A percentile compares a stretch with the other conserved stretches of the same genome.
phyloP scores from a whole-genome alignment of 2,797 vertebrate species.

The Eospalax fontanierii region DNA sequence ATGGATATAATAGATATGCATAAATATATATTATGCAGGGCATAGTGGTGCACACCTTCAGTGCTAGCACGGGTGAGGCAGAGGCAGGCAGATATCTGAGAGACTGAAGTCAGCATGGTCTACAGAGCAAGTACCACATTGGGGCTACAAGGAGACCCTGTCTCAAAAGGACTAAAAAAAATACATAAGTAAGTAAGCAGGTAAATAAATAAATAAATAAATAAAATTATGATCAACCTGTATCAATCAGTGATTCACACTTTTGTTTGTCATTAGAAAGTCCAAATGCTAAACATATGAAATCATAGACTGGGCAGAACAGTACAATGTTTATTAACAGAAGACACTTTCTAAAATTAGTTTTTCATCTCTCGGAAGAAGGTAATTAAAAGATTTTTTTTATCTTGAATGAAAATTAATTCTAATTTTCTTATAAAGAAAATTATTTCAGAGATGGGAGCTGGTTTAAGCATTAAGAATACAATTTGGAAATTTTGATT shows the following conservation, averaged over 20 bases:
- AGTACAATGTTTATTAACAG: neutral
- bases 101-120: too few species aligned
- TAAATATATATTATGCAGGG: neutral
- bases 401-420: constrained; percentile 31
- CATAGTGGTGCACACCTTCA: too few species aligned
- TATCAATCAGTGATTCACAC: neutral
- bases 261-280: neutral
- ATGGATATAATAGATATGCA: neutral
- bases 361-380: constrained; percentile 47
- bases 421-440: neutral
- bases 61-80: too few species aligned
- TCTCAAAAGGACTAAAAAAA: too few species aligned
- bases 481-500: constrained; percentile 2
- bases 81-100: too few species aligned
- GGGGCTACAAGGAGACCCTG: too few species aligned
- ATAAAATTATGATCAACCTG: neutral
- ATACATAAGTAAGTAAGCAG: too few species aligned
- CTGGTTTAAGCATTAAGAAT: neutral
- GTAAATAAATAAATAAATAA: neutral
- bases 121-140: too few species aligned
- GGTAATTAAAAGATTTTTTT: neutral
- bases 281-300: neutral
- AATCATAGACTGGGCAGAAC: neutral
- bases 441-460: neutral
- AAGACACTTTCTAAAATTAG: constrained; percentile 36